These are phyloP conservation scores for Dastarcus helophoroides DNA, from an alignment of 2,888 invertebrate genomes.

Conservation along the genomic window DNA sequence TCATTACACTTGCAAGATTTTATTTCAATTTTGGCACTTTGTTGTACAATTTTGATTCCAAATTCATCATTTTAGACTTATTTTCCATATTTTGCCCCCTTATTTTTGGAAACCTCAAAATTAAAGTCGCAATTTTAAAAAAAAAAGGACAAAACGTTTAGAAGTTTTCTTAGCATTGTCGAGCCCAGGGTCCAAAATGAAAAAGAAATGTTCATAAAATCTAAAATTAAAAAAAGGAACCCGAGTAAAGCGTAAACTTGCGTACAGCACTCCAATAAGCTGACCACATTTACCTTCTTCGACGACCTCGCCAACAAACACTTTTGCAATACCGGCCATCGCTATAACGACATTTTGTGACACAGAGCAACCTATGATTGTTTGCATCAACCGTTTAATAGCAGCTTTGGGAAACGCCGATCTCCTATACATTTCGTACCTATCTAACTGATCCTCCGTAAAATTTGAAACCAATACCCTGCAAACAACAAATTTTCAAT, in stretches of 20 bases:
- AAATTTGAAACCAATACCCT: slow-evolving; percentile 97
- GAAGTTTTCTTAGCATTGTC: no score
- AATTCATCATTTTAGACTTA: no score
- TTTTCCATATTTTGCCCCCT: no score
- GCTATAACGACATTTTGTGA: slow-evolving; percentile 99
- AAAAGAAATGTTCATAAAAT: no score
- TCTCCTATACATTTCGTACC: slow-evolving; percentile 97
- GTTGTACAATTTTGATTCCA: no score
- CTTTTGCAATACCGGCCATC: slow-evolving; percentile 98
- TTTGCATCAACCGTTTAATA: slow-evolving; percentile 94
- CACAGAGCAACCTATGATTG: slow-evolving; percentile 91
- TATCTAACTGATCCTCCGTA: slow-evolving; percentile 92
- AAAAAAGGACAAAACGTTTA: no score
- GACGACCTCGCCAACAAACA: slow-evolving; percentile 97
- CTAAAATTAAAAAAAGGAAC: no score
- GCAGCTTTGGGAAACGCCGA: slow-evolving; percentile 97
- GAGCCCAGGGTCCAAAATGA: no score
- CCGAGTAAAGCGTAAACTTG: neutral
- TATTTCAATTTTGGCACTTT: no score
- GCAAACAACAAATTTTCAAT: slow-evolving; percentile 14
- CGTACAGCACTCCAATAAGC: neutral
- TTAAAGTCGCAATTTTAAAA: no score
- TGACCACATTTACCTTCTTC: slow-evolving; percentile 91
- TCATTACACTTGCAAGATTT: no score
- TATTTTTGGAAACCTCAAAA: no score